Evolutionary conservation across 2,888 invertebrate genomes (phyloP).

Genomic region (Tenthredo livida): DNA sequence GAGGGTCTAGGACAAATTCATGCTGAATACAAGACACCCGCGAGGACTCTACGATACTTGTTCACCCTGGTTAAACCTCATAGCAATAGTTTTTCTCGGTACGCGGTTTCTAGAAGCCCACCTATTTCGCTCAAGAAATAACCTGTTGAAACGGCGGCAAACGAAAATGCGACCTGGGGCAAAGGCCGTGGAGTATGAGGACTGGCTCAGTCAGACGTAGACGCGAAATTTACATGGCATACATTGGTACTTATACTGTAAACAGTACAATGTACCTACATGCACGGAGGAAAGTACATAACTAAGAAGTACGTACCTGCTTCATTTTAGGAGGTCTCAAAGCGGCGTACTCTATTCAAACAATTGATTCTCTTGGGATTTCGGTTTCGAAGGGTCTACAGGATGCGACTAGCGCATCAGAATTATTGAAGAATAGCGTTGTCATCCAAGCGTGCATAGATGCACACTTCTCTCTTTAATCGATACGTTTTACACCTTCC

Average conservation of each 20-base stretch:
- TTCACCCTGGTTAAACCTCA: background rate
- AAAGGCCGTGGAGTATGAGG: background rate
- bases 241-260: background rate
- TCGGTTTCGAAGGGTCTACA: background rate
- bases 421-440: background rate
- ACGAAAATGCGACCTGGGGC: background rate
- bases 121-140: background rate
- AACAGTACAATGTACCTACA: background rate
- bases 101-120: background rate
- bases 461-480: too few species aligned
- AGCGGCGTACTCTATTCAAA: background rate
- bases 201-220: background rate
- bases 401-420: background rate
- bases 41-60: background rate
- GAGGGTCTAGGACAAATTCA: background rate
- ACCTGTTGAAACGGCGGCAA: background rate
- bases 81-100: background rate
- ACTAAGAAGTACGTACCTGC: background rate
- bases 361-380: background rate
- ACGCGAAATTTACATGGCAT: background rate
- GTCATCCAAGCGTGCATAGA: too few species aligned
- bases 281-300: background rate
- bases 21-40: background rate
- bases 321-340: slow-evolving; percentile 30
- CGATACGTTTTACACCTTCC: too few species aligned